These are phyloP conservation scores for Nibea albiflora DNA, from an alignment of 2,113 vertebrate species.

Conservation along the genomic window DNA sequence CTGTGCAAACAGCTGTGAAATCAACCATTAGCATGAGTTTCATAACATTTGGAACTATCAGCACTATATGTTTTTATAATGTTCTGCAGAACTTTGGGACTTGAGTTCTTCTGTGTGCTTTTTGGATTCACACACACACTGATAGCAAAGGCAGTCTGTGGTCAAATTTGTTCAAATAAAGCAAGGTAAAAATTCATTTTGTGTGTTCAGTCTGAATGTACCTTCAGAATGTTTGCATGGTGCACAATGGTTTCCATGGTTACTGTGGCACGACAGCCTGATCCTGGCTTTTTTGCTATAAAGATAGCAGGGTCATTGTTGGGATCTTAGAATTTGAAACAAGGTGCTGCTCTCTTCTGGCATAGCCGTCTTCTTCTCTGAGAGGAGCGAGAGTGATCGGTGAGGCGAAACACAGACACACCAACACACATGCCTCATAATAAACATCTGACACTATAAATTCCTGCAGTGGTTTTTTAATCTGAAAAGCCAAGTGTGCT, in stretches of 20 bases:
- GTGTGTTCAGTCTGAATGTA: neutral
- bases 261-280: neutral
- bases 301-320: neutral
- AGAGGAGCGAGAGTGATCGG: constrained; percentile 7
- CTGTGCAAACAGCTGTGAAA: too few relatives aligned
- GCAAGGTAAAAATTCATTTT: too few relatives aligned
- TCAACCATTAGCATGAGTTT: too few relatives aligned
- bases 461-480: constrained; percentile 21
- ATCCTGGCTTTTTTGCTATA: neutral
- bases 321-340: neutral
- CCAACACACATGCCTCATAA: neutral
- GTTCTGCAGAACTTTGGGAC: too few relatives aligned
- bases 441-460: constrained; percentile 17
- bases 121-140: too few relatives aligned
- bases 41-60: too few relatives aligned
- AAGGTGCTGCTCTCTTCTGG: neutral
- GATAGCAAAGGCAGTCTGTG: too few relatives aligned
- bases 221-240: neutral
- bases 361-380: neutral
- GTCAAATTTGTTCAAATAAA: neutral
- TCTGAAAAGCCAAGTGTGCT: constrained; percentile 11
- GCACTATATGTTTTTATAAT: too few relatives aligned
- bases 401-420: neutral
- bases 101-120: too few relatives aligned
- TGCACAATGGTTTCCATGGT: constrained; percentile 1